A percentile compares a stretch with the other conserved stretches of the same genome.
Conservation (phyloP, 1,140 invertebrate genomes). For the Limonius californicus region DNA sequence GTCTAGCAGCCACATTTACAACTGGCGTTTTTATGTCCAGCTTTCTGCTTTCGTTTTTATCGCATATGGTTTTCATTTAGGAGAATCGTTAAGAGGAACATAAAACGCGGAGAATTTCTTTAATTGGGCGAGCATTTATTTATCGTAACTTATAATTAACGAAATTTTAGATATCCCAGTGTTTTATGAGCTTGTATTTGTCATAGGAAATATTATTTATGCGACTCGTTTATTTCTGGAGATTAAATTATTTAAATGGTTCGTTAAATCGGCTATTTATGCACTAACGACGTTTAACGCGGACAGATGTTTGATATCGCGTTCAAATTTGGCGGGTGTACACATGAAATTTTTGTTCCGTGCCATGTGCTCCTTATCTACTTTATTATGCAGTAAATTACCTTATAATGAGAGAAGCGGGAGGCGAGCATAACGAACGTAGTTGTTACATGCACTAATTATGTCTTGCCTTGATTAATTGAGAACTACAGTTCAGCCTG, state of each 20-base stretch:
- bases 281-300: no score
- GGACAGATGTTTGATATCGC: not conserved
- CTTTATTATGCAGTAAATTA: not conserved
- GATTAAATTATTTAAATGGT: not conserved
- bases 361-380: not conserved
- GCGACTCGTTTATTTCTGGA: no score
- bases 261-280: not conserved
- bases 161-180: not conserved
- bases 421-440: not conserved
- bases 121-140: not conserved
- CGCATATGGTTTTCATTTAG: not conserved
- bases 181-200: not conserved
- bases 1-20: no score
- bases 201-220: not conserved
- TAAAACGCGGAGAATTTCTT: not conserved
- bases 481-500: not conserved
- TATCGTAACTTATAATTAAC: no score
- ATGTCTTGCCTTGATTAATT: not conserved
- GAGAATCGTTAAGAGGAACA: not conserved
- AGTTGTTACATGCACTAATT: slow-evolving; percentile 1
- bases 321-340: not conserved
- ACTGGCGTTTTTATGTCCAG: no score
- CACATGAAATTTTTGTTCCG: not conserved
- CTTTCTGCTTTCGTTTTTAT: not conserved
- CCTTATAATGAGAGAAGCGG: not conserved